These are phyloP conservation scores for Ameiurus melas DNA, from an alignment of 2,113 vertebrate species.

Conservation along the genomic window DNA sequence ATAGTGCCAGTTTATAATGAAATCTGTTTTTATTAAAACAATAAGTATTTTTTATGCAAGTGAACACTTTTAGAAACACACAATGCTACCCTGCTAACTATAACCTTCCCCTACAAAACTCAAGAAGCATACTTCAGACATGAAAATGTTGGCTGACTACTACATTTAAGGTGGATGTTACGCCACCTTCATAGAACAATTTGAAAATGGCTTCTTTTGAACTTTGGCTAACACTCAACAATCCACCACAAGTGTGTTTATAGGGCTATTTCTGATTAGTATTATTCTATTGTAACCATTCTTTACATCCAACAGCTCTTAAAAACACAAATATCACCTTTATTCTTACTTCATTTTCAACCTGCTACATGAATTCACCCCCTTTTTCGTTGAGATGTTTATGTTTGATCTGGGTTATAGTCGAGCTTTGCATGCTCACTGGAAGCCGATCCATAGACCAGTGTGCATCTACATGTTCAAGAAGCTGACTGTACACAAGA, in stretches of 20 bases:
- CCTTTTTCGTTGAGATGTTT: not conserved
- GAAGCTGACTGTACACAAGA: slow-evolving; percentile 17
- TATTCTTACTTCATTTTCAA: not conserved
- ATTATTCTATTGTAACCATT: slow-evolving; percentile 2
- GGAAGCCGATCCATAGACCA: not conserved
- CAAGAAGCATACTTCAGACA: not conserved
- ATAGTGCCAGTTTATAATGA: not conserved
- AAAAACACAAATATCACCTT: not conserved
- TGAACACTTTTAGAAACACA: not conserved
- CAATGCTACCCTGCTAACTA: not conserved
- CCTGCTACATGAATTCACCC: slow-evolving; percentile 19
- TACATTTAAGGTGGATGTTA: not conserved
- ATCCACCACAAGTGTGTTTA: not conserved
- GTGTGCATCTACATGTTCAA: not conserved
- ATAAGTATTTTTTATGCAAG: not conserved
- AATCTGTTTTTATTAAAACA: not conserved
- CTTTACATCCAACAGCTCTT: not conserved
- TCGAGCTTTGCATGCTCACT: slow-evolving; percentile 6
- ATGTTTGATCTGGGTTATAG: not conserved
- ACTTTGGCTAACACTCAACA: not conserved
- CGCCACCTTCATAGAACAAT: not conserved
- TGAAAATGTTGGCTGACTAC: not conserved
- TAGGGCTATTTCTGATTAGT: not conserved
- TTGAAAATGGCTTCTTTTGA: not conserved
- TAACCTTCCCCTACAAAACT: not conserved